Evolutionary conservation across 2,797 vertebrate species (phyloP).

Genomic region (Prunella strophiata): DNA sequence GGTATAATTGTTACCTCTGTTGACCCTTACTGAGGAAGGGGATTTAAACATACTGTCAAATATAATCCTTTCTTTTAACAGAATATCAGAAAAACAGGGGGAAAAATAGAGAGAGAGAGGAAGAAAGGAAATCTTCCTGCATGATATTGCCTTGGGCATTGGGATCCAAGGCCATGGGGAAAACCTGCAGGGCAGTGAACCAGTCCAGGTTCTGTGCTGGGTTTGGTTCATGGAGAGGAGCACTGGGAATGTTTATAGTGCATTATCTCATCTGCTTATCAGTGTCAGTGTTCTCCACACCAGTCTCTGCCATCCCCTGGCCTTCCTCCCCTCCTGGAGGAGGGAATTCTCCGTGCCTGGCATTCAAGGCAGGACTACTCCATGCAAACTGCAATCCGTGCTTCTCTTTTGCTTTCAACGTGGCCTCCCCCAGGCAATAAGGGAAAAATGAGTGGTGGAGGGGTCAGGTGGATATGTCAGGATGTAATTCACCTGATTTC

Average conservation of each 20-base stretch:
- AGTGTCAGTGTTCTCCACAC: not conserved
- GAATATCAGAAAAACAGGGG: not conserved
- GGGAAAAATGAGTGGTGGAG: not conserved
- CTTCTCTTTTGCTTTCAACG: not conserved
- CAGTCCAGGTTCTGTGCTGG: conserved; percentile 4
- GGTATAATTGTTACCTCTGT: not conserved
- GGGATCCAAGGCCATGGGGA: not conserved
- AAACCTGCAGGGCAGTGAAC: conserved; percentile 29
- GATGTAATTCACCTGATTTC: not conserved
- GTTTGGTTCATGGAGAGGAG: not conserved
- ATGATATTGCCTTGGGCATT: not conserved
- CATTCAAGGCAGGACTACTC: not conserved
- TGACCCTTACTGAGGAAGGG: not conserved
- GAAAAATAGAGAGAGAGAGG: fast-evolving
- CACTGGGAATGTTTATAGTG: not conserved
- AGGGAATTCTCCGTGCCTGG: not conserved
- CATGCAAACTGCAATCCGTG: not conserved
- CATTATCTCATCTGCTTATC: not conserved
- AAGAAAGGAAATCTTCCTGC: not conserved
- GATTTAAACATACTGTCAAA: not conserved
- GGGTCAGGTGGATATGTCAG: not conserved
- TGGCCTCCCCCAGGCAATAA: not conserved
- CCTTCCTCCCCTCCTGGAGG: not conserved
- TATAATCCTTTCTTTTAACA: not conserved
- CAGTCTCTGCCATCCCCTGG: not conserved